Conservation (phyloP, 2,113 vertebrate species). For the Scortum barcoo region DNA sequence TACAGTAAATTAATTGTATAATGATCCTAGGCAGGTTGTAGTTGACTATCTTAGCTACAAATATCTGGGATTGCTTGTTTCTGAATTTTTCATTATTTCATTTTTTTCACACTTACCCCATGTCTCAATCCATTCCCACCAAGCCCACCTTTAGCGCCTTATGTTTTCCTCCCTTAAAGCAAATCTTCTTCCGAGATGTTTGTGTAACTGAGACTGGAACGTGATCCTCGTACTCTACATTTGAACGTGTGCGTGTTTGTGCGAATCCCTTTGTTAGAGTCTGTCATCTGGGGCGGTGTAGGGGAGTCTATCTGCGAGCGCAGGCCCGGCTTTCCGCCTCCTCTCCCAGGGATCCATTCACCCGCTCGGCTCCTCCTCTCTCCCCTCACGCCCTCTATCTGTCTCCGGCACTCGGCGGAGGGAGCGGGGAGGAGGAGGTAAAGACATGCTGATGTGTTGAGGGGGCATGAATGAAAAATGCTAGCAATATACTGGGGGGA, state of each 20-base stretch:
- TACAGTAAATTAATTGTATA: background rate
- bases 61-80: background rate
- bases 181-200: background rate
- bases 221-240: background rate
- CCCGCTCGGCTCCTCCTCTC: conserved; percentile 38
- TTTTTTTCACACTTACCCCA: background rate
- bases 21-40: background rate
- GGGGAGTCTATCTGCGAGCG: conserved; percentile 56
- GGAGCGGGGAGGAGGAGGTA: conserved; percentile 23
- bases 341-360: conserved; percentile 49
- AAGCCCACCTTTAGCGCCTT: no score
- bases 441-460: conserved; percentile 24
- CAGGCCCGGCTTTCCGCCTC: conserved; percentile 59
- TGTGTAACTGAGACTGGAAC: background rate
- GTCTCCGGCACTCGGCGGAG: conserved; percentile 40
- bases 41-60: background rate
- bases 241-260: background rate
- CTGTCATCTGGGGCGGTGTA: conserved; percentile 36
- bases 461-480: conserved; percentile 10
- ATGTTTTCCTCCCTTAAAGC: background rate
- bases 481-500: background rate
- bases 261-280: conserved; percentile 10
- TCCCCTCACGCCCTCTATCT: conserved; percentile 54
- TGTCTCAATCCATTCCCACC: no score
- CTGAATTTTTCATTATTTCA: background rate